Evolutionary conservation across 2,113 vertebrate species (phyloP).

Genomic region (Odocoileus hemionus): DNA sequence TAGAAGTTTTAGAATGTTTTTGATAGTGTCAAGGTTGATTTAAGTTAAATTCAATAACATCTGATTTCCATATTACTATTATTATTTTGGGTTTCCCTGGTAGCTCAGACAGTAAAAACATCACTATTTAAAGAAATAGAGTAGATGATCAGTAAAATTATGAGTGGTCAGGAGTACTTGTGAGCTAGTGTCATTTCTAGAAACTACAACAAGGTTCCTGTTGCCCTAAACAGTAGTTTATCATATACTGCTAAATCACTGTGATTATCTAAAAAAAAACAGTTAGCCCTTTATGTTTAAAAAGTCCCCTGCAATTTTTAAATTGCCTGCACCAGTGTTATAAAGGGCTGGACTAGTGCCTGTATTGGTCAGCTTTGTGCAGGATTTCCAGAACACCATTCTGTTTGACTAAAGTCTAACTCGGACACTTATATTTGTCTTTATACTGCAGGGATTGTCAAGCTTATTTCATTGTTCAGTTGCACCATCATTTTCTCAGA

Average conservation of each 20-base stretch:
- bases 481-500: background rate
- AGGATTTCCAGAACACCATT: background rate
- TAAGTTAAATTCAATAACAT: background rate
- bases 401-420: background rate
- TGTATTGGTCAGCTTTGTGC: background rate
- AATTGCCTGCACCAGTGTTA: background rate
- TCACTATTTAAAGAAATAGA: background rate
- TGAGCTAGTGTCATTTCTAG: background rate
- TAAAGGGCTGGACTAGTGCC: background rate
- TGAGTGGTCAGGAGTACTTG: background rate
- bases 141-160: background rate
- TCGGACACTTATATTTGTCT: background rate
- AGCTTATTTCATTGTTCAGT: background rate
- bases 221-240: background rate
- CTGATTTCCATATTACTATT: background rate
- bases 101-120: background rate
- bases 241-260: background rate
- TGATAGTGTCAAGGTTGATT: slow-evolving; percentile 15
- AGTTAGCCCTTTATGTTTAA: slow-evolving; percentile 22
- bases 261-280: slow-evolving; percentile 28
- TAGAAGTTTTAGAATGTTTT: slow-evolving; percentile 28
- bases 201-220: background rate
- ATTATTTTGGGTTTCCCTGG: background rate
- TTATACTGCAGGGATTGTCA: background rate
- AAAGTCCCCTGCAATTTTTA: background rate